These are phyloP conservation scores for Mythimna loreyi DNA, from an alignment of 2,888 invertebrate species.

Conservation along the genomic window DNA sequence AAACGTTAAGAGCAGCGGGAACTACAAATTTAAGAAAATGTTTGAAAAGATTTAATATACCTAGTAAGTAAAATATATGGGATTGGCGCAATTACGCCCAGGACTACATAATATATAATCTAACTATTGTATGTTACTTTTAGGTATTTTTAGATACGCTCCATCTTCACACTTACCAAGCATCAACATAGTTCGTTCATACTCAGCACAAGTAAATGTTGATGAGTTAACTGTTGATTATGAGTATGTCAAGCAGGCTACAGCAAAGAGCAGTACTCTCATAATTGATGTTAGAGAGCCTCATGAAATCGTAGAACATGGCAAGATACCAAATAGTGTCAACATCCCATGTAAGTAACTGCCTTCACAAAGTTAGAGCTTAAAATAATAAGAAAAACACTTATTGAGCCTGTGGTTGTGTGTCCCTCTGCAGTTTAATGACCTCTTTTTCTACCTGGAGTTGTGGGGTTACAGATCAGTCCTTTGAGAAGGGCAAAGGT, in stretches of 20 bases:
- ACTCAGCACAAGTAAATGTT: constrained; percentile 69
- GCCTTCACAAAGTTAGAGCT: not conserved
- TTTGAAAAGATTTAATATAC: constrained; percentile 26
- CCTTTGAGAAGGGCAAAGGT: no score
- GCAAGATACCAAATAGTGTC: constrained; percentile 93
- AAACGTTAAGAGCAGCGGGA: constrained; percentile 40
- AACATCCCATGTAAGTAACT: constrained; percentile 93
- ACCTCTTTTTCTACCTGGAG: no score
- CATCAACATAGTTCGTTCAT: constrained; percentile 60
- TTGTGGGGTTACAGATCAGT: no score
- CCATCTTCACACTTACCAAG: constrained; percentile 41
- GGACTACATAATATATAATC: not conserved
- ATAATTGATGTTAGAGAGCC: constrained; percentile 95
- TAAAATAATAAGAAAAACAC: no score
- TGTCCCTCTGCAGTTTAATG: no score
- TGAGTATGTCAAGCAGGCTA: constrained; percentile 84
- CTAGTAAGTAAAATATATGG: constrained; percentile 33
- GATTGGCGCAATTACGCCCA: no score
- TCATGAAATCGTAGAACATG: constrained; percentile 92
- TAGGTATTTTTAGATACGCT: constrained; percentile 44
- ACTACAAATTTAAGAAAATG: constrained; percentile 42
- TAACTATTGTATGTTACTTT: not conserved
- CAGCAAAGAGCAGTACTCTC: constrained; percentile 74
- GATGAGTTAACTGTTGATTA: constrained; percentile 80
- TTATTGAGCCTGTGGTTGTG: no score